Percentiles rank a stretch among this genome's conserved stretches.
Conservation (phyloP, 2,113 vertebrate genomes). For the Cromileptes altivelis region DNA sequence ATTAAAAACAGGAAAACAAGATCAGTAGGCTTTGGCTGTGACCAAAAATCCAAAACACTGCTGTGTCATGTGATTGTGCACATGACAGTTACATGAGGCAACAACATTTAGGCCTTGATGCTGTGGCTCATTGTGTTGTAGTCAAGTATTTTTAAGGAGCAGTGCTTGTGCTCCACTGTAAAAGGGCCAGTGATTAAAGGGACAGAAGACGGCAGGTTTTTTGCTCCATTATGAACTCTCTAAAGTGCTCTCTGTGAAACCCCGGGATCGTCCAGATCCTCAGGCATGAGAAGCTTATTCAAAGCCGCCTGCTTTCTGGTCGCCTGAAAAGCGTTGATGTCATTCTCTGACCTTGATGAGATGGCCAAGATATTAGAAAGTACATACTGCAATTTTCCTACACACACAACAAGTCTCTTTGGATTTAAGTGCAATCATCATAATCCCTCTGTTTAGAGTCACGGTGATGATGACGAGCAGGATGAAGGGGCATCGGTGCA, state of each 20-base stretch:
- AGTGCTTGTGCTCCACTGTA: neutral
- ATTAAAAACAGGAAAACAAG: neutral
- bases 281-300: slow-evolving; percentile 27
- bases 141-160: slow-evolving; percentile 1
- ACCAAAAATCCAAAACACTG: slow-evolving; percentile 1
- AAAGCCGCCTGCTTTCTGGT: slow-evolving; percentile 8
- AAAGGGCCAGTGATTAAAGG: slow-evolving; percentile 1
- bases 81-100: slow-evolving; percentile 2
- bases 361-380: slow-evolving; percentile 34
- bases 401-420: slow-evolving; percentile 13
- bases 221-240: slow-evolving; percentile 33
- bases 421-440: slow-evolving; percentile 72
- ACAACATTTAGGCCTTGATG: neutral
- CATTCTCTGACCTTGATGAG: slow-evolving; percentile 40
- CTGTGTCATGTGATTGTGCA: slow-evolving; percentile 2
- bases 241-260: slow-evolving; percentile 40
- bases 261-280: neutral
- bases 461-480: slow-evolving; percentile 1
- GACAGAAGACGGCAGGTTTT: slow-evolving; percentile 9
- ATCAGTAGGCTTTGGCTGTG: neutral
- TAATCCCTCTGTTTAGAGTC: slow-evolving; percentile 58
- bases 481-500: neutral
- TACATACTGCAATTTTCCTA: slow-evolving; percentile 33
- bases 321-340: slow-evolving; percentile 39
- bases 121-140: neutral